Evolutionary conservation across 2,797 vertebrate genomes (phyloP).

Genomic region (Cynodonichthys magdalenae): DNA sequence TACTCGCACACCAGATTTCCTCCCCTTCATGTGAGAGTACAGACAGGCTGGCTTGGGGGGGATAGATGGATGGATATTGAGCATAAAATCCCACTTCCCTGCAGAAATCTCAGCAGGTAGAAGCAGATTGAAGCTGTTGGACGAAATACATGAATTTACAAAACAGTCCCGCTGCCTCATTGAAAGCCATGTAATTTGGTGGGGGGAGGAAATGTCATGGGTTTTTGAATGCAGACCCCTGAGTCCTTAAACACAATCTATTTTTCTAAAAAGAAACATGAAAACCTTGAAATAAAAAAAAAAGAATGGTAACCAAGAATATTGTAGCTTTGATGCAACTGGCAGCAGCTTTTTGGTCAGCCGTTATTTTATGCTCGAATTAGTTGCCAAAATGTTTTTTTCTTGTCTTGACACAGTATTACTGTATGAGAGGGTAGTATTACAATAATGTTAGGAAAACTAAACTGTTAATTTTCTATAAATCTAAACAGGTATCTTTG

Average conservation of each 20-base stretch:
- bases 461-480: too few species aligned
- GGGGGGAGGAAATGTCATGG: slow-evolving; percentile 23
- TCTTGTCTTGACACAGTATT: too few species aligned
- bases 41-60: slow-evolving; percentile 18
- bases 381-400: too few species aligned
- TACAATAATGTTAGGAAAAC: too few species aligned
- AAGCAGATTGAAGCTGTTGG: slow-evolving; percentile 61
- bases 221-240: slow-evolving; percentile 29
- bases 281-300: slow-evolving; percentile 19
- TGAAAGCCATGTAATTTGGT: slow-evolving; percentile 38
- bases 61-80: slow-evolving; percentile 54
- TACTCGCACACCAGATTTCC: slow-evolving; percentile 21
- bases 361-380: not conserved
- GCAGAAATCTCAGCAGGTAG: slow-evolving; percentile 68
- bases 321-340: not conserved
- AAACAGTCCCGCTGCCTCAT: slow-evolving; percentile 47
- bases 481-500: too few species aligned
- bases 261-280: slow-evolving; percentile 17
- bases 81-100: slow-evolving; percentile 63
- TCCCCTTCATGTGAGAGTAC: slow-evolving; percentile 32
- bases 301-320: not conserved
- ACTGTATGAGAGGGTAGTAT: too few species aligned
- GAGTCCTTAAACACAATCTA: slow-evolving; percentile 23
- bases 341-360: not conserved
- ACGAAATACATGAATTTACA: slow-evolving; percentile 59